These are phyloP conservation scores for Rotaria socialis DNA, from an alignment of 2,888 invertebrate species.

Conservation along the genomic window DNA sequence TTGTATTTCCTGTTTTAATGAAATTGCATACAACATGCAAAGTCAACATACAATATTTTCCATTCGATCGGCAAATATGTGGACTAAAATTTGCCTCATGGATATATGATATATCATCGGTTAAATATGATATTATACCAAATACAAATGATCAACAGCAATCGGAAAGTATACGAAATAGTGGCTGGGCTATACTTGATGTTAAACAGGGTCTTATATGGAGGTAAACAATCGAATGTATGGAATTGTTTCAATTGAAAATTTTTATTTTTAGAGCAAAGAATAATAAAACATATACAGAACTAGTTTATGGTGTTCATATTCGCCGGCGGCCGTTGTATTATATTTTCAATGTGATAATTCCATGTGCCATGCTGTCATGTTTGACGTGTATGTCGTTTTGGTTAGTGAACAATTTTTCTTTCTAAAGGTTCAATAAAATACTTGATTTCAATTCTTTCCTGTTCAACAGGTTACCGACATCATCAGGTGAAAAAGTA, in stretches of 20 bases:
- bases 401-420: conserved; percentile 52
- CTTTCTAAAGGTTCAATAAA: neutral
- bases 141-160: neutral
- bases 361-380: conserved; percentile 66
- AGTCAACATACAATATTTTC: conserved; percentile 59
- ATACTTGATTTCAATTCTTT: neutral
- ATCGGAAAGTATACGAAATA: conserved; percentile 17
- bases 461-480: conserved; percentile 50
- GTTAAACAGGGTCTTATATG: conserved; percentile 27
- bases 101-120: conserved; percentile 5
- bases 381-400: conserved; percentile 65
- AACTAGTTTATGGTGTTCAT: conserved; percentile 49
- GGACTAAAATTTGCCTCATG: conserved; percentile 30
- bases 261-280: neutral
- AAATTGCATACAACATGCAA: conserved; percentile 64
- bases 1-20: conserved; percentile 65
- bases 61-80: conserved; percentile 58
- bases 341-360: conserved; percentile 64
- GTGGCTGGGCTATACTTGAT: conserved; percentile 7
- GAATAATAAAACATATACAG: conserved; percentile 22
- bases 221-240: neutral
- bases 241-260: too few relatives aligned
- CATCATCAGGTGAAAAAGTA: conserved; percentile 59
- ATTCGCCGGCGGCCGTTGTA: conserved; percentile 58
- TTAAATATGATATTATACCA: neutral